Evolutionary conservation across 2,888 invertebrate genomes (phyloP).

Genomic region (Mongoloraphidia duomilia): DNA sequence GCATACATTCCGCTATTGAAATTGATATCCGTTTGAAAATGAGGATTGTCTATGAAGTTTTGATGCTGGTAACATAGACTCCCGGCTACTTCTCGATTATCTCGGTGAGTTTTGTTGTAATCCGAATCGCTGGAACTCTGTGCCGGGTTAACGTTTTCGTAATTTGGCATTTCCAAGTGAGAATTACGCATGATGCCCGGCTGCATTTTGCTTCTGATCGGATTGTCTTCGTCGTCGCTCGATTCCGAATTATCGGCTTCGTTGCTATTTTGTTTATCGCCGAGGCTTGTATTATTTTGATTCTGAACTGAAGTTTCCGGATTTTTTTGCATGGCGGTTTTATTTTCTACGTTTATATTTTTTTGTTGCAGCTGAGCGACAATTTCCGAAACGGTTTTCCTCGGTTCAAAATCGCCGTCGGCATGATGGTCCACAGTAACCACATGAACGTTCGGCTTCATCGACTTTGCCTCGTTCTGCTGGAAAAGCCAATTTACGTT

Average conservation of each 20-base stretch:
- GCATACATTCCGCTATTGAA: too few relatives aligned
- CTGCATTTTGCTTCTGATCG: slow-evolving; percentile 28
- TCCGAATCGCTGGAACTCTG: slow-evolving; percentile 7
- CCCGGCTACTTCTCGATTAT: too few relatives aligned
- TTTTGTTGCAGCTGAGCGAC: slow-evolving; percentile 45
- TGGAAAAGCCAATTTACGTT: background rate
- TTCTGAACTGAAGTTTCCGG: slow-evolving; percentile 25
- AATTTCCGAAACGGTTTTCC: slow-evolving; percentile 46
- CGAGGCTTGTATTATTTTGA: slow-evolving; percentile 14
- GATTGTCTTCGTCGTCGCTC: slow-evolving; percentile 41
- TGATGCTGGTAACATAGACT: too few relatives aligned
- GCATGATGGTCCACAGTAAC: slow-evolving; percentile 16
- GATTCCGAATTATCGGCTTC: slow-evolving; percentile 40
- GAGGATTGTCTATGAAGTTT: too few relatives aligned
- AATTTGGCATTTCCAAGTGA: slow-evolving; percentile 39
- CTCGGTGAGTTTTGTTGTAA: too few relatives aligned
- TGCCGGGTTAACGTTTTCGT: slow-evolving; percentile 30
- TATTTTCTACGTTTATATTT: slow-evolving; percentile 19
- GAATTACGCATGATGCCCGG: slow-evolving; percentile 41
- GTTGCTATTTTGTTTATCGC: slow-evolving; percentile 4
- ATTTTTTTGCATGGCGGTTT: slow-evolving; percentile 20
- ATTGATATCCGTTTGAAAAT: too few relatives aligned
- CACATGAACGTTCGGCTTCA: background rate
- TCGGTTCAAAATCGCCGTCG: slow-evolving; percentile 26
- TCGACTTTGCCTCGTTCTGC: background rate